A percentile compares a stretch with the other conserved stretches of the same genome.
These are phyloP conservation scores for Pentalonia nigronervosa DNA, from an alignment of 1,140 invertebrate genomes.

Conservation along the genomic window DNA sequence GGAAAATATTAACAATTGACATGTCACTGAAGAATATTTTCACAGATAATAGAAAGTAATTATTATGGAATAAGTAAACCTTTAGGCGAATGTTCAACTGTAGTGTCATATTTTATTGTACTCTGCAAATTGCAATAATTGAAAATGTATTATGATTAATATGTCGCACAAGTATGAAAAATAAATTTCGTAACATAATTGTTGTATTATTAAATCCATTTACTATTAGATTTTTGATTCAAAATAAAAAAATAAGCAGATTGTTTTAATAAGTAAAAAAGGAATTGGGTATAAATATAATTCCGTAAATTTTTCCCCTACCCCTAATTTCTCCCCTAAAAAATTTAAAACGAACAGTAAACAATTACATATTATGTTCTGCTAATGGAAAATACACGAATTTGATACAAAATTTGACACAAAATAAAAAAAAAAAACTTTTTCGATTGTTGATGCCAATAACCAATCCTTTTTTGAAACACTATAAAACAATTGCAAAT, in stretches of 20 bases:
- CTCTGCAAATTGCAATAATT: too few relatives aligned
- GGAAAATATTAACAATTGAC: too few relatives aligned
- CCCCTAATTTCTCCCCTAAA: not conserved
- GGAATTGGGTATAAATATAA: not conserved
- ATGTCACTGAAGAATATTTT: too few relatives aligned
- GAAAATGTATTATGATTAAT: too few relatives aligned
- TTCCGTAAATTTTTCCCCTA: not conserved
- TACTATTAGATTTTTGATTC: not conserved
- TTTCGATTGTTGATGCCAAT: not conserved
- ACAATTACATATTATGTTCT: not conserved
- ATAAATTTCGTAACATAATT: too few relatives aligned
- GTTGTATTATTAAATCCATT: too few relatives aligned
- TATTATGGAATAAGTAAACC: too few relatives aligned
- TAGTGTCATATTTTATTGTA: too few relatives aligned
- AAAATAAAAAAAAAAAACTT: not conserved
- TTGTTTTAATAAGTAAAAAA: not conserved
- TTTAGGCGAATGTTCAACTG: too few relatives aligned
- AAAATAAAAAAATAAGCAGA: not conserved
- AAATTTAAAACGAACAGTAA: not conserved
- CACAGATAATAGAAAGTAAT: too few relatives aligned
- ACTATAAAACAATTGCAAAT: not conserved
- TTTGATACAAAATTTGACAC: not conserved
- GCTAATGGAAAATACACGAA: not conserved
- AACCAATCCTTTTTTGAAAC: not conserved
- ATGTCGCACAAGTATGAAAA: too few relatives aligned